These are phyloP conservation scores for Drosophila barbarae DNA, from an alignment of 2,888 invertebrate species.

Conservation along the genomic window DNA sequence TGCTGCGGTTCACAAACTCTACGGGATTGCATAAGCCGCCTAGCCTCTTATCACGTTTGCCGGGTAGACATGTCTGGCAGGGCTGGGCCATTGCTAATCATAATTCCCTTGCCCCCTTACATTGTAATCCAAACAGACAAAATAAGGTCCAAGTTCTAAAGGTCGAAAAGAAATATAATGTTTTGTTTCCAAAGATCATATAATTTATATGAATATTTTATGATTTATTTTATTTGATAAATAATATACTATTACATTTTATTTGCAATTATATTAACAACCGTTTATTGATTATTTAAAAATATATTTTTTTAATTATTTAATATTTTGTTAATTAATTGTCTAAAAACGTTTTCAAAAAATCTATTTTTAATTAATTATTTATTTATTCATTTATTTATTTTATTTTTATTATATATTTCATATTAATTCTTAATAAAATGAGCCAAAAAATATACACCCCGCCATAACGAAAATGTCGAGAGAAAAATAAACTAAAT, in stretches of 20 bases:
- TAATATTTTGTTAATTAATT: too few relatives aligned
- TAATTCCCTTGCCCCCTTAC: constrained; percentile 28
- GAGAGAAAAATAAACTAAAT: constrained; percentile 9
- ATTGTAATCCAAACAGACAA: constrained; percentile 32
- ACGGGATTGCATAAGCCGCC: constrained; percentile 23
- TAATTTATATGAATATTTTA: too few relatives aligned
- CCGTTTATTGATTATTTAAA: not conserved
- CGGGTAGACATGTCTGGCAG: constrained; percentile 40
- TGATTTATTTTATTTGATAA: too few relatives aligned
- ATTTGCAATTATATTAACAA: too few relatives aligned
- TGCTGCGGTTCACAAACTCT: constrained; percentile 27
- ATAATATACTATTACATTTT: too few relatives aligned
- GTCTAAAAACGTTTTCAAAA: not conserved
- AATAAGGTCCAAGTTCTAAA: not conserved
- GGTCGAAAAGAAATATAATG: not conserved
- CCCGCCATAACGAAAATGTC: not conserved
- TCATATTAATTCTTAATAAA: not conserved
- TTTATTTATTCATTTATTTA: not conserved
- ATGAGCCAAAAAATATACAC: not conserved
- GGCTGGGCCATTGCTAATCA: constrained; percentile 16
- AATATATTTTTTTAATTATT: too few relatives aligned
- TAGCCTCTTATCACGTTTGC: constrained; percentile 27
- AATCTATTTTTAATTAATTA: not conserved
- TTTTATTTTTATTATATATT: not conserved
- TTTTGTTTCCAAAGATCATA: too few relatives aligned